Evolutionary conservation across 1,140 invertebrate genomes (phyloP).

Genomic region (Pseudomyrmex dendroicus): DNA sequence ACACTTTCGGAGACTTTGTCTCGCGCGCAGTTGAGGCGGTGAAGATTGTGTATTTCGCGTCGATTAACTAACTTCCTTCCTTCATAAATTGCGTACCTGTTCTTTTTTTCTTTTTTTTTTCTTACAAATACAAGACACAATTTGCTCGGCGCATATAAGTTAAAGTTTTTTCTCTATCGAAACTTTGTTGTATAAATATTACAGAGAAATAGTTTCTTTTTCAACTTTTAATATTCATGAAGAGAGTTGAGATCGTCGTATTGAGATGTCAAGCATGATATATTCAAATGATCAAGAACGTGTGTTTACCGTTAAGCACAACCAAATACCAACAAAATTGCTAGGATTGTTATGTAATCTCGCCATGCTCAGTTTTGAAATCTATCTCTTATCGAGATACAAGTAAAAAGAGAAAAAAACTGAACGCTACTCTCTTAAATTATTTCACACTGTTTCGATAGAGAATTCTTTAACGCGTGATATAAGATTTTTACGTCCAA

Average conservation of each 20-base stretch:
- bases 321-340: slow-evolving; percentile 21
- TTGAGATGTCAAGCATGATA: neutral
- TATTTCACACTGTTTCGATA: too few relatives aligned
- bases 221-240: too few relatives aligned
- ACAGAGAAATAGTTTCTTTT: too few relatives aligned
- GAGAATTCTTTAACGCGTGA: too few relatives aligned
- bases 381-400: neutral
- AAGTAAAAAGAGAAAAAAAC: neutral
- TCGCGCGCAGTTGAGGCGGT: slow-evolving; percentile 4
- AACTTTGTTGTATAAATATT: too few relatives aligned
- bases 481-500: too few relatives aligned
- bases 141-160: neutral
- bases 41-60: slow-evolving; percentile 37
- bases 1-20: too few relatives aligned
- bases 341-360: neutral
- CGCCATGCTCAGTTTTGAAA: neutral
- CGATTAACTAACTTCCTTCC: slow-evolving; percentile 18
- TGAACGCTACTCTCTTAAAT: too few relatives aligned
- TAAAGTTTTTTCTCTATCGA: too few relatives aligned
- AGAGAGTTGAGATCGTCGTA: too few relatives aligned
- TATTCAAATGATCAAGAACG: slow-evolving; percentile 1
- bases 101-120: neutral
- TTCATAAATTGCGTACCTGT: neutral
- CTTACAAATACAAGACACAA: neutral
- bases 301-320: neutral